Conservation (phyloP, 1,140 invertebrate genomes). For the Ceratina japonica region DNA sequence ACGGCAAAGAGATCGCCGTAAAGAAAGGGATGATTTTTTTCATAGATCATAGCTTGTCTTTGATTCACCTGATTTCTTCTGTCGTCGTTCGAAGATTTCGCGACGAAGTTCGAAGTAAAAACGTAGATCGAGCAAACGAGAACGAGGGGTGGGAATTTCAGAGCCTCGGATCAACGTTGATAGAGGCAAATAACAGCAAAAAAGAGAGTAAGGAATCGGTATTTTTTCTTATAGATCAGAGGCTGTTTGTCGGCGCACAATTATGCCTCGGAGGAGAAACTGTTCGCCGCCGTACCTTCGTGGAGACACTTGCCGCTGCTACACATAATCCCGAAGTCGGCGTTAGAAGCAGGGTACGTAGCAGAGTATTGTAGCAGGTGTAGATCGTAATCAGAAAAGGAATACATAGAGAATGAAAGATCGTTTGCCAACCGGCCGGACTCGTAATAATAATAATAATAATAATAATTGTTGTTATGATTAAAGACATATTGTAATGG, state of each 20-base stretch:
- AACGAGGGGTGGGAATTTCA: too few species aligned
- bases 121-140: neutral
- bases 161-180: too few species aligned
- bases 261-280: constrained; percentile 76
- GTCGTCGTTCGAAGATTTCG: too few species aligned
- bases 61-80: too few species aligned
- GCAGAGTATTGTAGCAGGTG: neutral
- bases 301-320: constrained; percentile 74
- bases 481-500: constrained; percentile 92
- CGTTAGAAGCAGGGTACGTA: constrained; percentile 77
- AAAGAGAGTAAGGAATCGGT: too few species aligned
- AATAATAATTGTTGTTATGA: constrained; percentile 61
- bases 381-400: neutral
- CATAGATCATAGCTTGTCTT: too few species aligned
- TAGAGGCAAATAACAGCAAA: too few species aligned
- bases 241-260: constrained; percentile 74
- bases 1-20: too few species aligned
- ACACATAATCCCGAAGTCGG: constrained; percentile 76
- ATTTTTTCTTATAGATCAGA: constrained; percentile 70
- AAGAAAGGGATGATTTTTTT: too few species aligned
- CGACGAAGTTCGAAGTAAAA: too few species aligned
- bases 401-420: neutral
- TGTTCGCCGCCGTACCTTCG: constrained; percentile 75
- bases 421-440: neutral
- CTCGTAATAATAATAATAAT: constrained; percentile 23